A percentile compares a stretch with the other conserved stretches of the same genome.
These are phyloP conservation scores for Rhogogaster chlorosoma DNA, from an alignment of 2,888 invertebrate genomes.

Conservation along the genomic window DNA sequence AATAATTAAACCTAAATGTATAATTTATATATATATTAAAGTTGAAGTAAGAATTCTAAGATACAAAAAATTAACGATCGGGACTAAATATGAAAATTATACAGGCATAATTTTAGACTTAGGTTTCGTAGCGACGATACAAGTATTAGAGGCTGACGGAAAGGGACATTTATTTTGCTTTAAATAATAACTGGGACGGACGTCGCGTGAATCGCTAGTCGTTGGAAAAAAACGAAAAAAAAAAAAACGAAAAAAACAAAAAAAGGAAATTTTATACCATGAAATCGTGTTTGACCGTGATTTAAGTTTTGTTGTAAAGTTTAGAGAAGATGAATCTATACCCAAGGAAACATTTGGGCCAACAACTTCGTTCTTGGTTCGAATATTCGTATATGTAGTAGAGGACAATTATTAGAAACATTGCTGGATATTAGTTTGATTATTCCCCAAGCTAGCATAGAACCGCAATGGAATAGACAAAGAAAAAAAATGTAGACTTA, in stretches of 20 bases:
- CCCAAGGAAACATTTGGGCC: conserved; percentile 54
- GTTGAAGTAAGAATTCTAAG: conserved; percentile 64
- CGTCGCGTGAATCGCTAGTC: conserved; percentile 19
- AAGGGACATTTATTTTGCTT: background rate
- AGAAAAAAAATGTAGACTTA: conserved; percentile 66
- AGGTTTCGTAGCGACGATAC: conserved; percentile 39
- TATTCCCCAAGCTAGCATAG: conserved; percentile 35
- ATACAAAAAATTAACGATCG: conserved; percentile 52
- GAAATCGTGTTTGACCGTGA: conserved; percentile 26
- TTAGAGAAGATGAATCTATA: background rate
- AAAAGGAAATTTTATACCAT: conserved; percentile 40
- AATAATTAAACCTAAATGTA: conserved; percentile 62
- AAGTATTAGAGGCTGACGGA: conserved; percentile 37
- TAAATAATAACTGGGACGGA: background rate
- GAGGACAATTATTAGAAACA: conserved; percentile 28
- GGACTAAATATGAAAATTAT: conserved; percentile 42
- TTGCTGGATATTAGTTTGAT: conserved; percentile 16
- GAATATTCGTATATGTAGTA: conserved; percentile 7
- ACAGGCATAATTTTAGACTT: conserved; percentile 44
- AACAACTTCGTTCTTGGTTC: conserved; percentile 62
- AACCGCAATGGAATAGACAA: conserved; percentile 42
- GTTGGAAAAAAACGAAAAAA: background rate
- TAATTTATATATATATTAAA: conserved; percentile 68
- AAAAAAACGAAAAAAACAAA: background rate
- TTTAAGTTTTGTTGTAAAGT: conserved; percentile 2